phyloP scores from a whole-genome alignment of 1,140 invertebrate genomes.

The Caenorhabditis remanei region DNA sequence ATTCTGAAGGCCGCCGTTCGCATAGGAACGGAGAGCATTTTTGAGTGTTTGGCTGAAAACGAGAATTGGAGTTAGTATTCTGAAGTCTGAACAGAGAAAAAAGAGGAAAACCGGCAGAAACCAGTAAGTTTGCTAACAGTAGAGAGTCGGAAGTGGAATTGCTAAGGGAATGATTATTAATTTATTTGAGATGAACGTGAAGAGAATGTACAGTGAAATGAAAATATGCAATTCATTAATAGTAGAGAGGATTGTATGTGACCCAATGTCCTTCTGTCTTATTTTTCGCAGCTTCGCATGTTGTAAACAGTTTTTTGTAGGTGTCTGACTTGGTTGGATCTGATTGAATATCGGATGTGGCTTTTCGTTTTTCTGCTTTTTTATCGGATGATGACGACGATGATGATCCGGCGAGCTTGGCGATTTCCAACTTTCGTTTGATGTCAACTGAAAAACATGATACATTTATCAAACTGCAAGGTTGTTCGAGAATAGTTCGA shows the following conservation, averaged over 20 bases:
- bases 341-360: slow-evolving; percentile 85
- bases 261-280: slow-evolving; percentile 94
- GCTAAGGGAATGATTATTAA: neutral
- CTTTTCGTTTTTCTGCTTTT: slow-evolving; percentile 66
- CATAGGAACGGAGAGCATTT: slow-evolving; percentile 54
- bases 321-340: slow-evolving; percentile 91
- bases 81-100: too few species aligned
- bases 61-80: too few species aligned
- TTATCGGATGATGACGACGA: neutral
- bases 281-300: slow-evolving; percentile 87
- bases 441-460: slow-evolving; percentile 11
- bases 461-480: too few species aligned
- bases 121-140: neutral
- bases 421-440: slow-evolving; percentile 11
- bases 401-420: neutral
- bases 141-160: neutral
- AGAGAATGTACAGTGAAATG: neutral
- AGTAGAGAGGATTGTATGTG: slow-evolving; percentile 96
- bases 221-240: slow-evolving; percentile 80
- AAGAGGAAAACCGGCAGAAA: neutral
- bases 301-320: slow-evolving; percentile 94
- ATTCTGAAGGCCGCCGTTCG: slow-evolving; percentile 43
- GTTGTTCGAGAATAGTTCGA: too few species aligned
- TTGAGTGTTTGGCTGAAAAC: neutral
- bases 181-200: neutral